Evolutionary conservation across 2,797 vertebrate species (phyloP).

Genomic region (Adrianichthys oophorus): DNA sequence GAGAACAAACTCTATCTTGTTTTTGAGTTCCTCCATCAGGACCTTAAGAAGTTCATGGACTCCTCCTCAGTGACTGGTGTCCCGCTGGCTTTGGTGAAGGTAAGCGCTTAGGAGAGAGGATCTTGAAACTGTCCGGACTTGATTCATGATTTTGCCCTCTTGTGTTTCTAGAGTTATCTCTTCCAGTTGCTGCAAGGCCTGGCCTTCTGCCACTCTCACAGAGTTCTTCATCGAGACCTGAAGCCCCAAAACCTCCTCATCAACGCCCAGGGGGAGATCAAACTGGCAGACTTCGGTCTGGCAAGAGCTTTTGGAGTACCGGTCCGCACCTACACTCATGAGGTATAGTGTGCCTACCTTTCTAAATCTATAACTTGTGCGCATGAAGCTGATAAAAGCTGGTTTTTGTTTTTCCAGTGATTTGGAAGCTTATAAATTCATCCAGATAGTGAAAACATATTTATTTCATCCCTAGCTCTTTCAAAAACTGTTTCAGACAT

Average conservation of each 20-base stretch:
- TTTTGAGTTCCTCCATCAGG: slow-evolving; percentile 97
- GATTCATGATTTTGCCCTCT: neutral
- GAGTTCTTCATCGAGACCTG: slow-evolving; percentile 93
- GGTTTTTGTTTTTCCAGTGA: neutral
- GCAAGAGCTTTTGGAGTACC: slow-evolving; percentile 94
- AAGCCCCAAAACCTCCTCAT: slow-evolving; percentile 97
- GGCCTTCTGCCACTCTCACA: slow-evolving; percentile 95
- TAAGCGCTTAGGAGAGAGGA: slow-evolving; percentile 51
- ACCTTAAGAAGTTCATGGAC: slow-evolving; percentile 98
- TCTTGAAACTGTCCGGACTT: neutral
- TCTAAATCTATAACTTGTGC: neutral
- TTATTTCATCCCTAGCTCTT: no score
- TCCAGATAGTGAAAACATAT: no score
- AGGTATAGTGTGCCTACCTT: slow-evolving; percentile 71
- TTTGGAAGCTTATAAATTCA: no score
- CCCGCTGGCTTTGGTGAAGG: slow-evolving; percentile 91
- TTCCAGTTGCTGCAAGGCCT: slow-evolving; percentile 95
- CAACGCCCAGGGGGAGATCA: slow-evolving; percentile 92
- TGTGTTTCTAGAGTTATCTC: slow-evolving; percentile 86
- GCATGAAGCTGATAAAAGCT: neutral
- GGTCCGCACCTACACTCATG: slow-evolving; percentile 93
- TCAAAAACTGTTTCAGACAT: no score
- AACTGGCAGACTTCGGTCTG: slow-evolving; percentile 93
- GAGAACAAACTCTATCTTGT: slow-evolving; percentile 98
- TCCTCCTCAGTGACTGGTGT: slow-evolving; percentile 86